phyloP scores from a whole-genome alignment of 2,113 vertebrate genomes.

The Calypte anna region DNA sequence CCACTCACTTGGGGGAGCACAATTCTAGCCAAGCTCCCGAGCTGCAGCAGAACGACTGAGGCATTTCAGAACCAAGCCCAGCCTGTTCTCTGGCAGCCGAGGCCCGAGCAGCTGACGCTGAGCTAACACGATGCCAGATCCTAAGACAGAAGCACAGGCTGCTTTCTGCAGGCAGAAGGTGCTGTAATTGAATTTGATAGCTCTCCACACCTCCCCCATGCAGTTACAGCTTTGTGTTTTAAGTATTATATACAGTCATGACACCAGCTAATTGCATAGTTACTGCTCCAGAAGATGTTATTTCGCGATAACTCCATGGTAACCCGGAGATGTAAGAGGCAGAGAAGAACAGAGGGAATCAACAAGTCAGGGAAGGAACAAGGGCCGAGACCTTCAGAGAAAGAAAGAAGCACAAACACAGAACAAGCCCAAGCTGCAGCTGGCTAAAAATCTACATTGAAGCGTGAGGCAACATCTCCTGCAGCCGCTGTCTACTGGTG shows the following conservation, averaged over 20 bases:
- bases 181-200: slow-evolving; percentile 65
- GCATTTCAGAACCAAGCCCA: slow-evolving; percentile 56
- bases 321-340: slow-evolving; percentile 67
- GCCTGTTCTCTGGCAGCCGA: slow-evolving; percentile 72
- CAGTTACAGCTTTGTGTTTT: slow-evolving; percentile 70
- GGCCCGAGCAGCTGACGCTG: slow-evolving; percentile 69
- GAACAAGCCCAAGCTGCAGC: background rate
- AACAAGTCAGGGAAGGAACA: slow-evolving; percentile 66
- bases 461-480: background rate
- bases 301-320: slow-evolving; percentile 72
- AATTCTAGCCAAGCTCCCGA: slow-evolving; percentile 45
- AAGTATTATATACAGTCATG: slow-evolving; percentile 73
- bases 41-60: slow-evolving; percentile 30
- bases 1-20: background rate
- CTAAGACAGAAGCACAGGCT: slow-evolving; percentile 66
- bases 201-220: slow-evolving; percentile 71
- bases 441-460: background rate
- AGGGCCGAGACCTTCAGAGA: slow-evolving; percentile 54
- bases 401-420: slow-evolving; percentile 17
- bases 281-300: slow-evolving; percentile 69
- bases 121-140: slow-evolving; percentile 69
- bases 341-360: slow-evolving; percentile 55
- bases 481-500: background rate
- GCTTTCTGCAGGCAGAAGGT: slow-evolving; percentile 69
- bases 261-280: slow-evolving; percentile 63